Evolutionary conservation across 2,113 vertebrate species (phyloP), one percentile per base, ranked within the genome.

Genomic region (Coregonus clupeaformis): DNA sequence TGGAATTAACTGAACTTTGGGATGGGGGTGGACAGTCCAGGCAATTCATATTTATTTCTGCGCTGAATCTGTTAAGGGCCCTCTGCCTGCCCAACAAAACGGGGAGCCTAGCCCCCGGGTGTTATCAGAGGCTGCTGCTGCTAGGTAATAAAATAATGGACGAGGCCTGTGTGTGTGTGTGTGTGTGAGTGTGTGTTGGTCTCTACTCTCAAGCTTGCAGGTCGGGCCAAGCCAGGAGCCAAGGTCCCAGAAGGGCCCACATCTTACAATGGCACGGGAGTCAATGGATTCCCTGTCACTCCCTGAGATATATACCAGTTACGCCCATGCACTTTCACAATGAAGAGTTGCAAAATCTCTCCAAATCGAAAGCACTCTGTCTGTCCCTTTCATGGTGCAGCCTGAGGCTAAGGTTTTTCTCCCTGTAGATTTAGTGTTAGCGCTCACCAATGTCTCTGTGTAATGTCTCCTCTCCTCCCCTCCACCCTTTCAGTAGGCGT

Each of bases 121-220:
- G 36, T 42, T 42, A 42, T 42, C 36, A 42, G 36, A 12, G 36
- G 36, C 67, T 67, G 69, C 55, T 25, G 22, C 71, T 64, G 55
- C 80, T 14, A 42, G 9, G 36, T 88, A 88, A 82, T 82, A 73
- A 77, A 79, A 69, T 84, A 89, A 89, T 80, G 81, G 82, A 90
- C 82, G 83, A 52, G 77, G 78, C 83, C 83, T 80, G 83, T 42
- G 9, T 42, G 36, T 42, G 36, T 42, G 36, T 42, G 32, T 1
- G 32, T 36, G 32, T 36, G 32, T 32, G 30, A 7, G 32, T 36
- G 32, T 36, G 36, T 36, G 7, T 36, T 36, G 36, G 29, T 55
- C 36, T 47, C 77, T 75, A 63, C 36, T 74, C 49, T 55, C 16
- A 29, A 16, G 64, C 71, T 55, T 36, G 64, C 52, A 42, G 36